Evolutionary conservation across 2,113 vertebrate genomes (phyloP).

Genomic region (Anas platyrhynchos): DNA sequence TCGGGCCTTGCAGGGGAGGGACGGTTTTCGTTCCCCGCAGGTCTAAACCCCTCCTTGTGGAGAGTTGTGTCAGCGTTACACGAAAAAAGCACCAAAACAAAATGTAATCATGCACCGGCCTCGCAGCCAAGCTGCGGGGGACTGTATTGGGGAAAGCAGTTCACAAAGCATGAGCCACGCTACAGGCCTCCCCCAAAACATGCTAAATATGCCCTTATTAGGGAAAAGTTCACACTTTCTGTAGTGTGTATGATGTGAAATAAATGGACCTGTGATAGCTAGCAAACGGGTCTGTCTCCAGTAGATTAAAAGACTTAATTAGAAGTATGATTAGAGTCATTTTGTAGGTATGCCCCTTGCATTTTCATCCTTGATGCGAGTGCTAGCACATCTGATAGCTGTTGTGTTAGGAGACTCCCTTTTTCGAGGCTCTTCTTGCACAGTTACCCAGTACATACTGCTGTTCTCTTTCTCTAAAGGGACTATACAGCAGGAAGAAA

Average conservation of each 20-base stretch:
- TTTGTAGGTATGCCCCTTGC: not conserved
- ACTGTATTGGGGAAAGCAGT: not conserved
- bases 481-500: not conserved
- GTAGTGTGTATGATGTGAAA: not conserved
- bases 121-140: constrained; percentile 39
- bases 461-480: not conserved
- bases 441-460: not conserved
- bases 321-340: not conserved
- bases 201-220: not conserved
- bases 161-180: not conserved
- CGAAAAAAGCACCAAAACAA: constrained; percentile 85
- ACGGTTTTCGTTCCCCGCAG: rapidly evolving
- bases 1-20: not conserved
- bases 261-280: not conserved
- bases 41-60: rapidly evolving
- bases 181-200: rapidly evolving
- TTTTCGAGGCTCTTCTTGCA: not conserved
- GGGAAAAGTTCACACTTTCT: not conserved
- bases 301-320: not conserved
- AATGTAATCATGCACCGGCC: constrained; percentile 85
- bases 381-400: too few species aligned
- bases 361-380: not conserved
- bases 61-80: not conserved
- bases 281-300: too few species aligned
- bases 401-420: not conserved